Conservation (phyloP, 2,888 invertebrate species). For the Digitonthophagus gazella region DNA sequence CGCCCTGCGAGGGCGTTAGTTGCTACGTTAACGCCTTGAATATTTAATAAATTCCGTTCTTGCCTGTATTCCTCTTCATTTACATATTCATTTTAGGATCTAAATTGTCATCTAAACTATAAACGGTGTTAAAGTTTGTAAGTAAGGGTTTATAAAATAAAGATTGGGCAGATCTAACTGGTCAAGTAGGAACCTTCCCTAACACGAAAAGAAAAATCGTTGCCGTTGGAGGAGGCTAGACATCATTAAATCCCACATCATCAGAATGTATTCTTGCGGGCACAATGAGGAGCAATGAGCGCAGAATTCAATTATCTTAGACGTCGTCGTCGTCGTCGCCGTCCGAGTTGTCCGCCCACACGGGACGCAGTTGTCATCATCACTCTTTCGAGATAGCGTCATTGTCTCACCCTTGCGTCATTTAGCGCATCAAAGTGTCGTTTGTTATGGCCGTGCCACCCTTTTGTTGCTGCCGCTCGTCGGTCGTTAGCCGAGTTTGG, state of each 20-base stretch:
- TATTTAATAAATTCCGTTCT: constrained; percentile 25
- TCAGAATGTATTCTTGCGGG: constrained; percentile 47
- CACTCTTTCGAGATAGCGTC: constrained; percentile 50
- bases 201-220: no score
- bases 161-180: not conserved
- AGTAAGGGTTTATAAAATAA: no score
- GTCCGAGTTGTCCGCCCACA: constrained; percentile 34
- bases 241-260: constrained; percentile 46
- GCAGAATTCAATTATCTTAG: constrained; percentile 48
- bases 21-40: constrained; percentile 24
- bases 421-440: constrained; percentile 52
- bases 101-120: no score
- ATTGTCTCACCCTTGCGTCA: constrained; percentile 53
- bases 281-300: constrained; percentile 47
- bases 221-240: constrained; percentile 26
- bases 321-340: constrained; percentile 29
- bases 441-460: constrained; percentile 45
- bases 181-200: no score
- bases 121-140: no score
- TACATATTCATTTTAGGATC: not conserved
- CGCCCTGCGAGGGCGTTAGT: constrained; percentile 26
- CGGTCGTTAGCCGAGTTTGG: constrained; percentile 42
- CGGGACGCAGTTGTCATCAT: constrained; percentile 47
- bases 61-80: not conserved
- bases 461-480: constrained; percentile 36